Percentiles rank a stretch among this genome's conserved stretches.
Conservation (phyloP, 1,140 invertebrate genomes). For the Micrasema minimum region DNA sequence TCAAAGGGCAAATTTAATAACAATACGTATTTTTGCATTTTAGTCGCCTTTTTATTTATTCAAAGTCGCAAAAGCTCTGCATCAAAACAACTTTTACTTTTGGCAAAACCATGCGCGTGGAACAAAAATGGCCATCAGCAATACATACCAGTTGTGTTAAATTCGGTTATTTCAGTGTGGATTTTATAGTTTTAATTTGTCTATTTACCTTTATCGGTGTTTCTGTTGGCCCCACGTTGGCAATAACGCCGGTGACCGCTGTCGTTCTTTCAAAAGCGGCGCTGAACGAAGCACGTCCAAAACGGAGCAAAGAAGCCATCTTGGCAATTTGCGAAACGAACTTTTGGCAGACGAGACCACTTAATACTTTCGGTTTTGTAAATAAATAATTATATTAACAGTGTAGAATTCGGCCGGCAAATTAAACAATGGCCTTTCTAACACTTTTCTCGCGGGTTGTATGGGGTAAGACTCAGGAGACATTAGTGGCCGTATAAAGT, state of each 20-base stretch:
- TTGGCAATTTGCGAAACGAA: not conserved
- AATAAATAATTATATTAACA: slow-evolving; percentile 17
- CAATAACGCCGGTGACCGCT: slow-evolving; percentile 24
- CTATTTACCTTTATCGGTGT: slow-evolving; percentile 37
- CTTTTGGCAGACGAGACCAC: slow-evolving; percentile 3
- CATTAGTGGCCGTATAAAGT: too few relatives aligned
- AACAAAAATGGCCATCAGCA: too few relatives aligned
- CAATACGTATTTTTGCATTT: too few relatives aligned
- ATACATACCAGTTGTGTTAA: too few relatives aligned
- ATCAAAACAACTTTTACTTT: too few relatives aligned
- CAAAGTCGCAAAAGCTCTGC: too few relatives aligned
- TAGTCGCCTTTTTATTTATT: too few relatives aligned
- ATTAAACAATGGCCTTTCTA: slow-evolving; percentile 30
- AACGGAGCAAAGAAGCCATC: slow-evolving; percentile 42
- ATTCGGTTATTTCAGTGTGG: too few relatives aligned
- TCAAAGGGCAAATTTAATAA: too few relatives aligned
- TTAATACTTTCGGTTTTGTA: slow-evolving; percentile 13
- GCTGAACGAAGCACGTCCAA: slow-evolving; percentile 31
- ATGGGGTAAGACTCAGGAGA: too few relatives aligned
- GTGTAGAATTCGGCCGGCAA: slow-evolving; percentile 35
- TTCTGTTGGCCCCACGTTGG: slow-evolving; percentile 11
- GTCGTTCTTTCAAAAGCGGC: slow-evolving; percentile 28
- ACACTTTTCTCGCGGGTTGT: slow-evolving; percentile 43
- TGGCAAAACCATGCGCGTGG: too few relatives aligned
- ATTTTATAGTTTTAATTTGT: not conserved